Evolutionary conservation across 2,888 invertebrate genomes (phyloP), one percentile per base, ranked within the genome.

Genomic region (Caenorhabditis becei): DNA sequence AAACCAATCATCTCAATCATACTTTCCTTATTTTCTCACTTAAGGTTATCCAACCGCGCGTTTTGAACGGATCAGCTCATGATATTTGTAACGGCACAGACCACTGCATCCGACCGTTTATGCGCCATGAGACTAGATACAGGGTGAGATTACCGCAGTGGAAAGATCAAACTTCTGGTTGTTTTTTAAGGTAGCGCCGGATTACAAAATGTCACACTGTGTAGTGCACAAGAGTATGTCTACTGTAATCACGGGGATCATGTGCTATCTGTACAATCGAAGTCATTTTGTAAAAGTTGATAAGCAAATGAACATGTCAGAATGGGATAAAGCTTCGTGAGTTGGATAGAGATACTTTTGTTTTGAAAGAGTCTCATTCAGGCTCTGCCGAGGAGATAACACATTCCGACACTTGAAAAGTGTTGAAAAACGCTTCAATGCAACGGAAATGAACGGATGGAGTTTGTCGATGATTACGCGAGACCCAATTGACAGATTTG

Each of bases 141-240:
- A 74, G 80, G 28, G 88, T 87, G 41, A 72, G 75, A 54, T 28
- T 49, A 47, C 14, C 41, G 24, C 53, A 59, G 41, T 37, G 18
- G 10, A 59, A 11, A 2, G 23, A 72, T 54, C 47, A 32, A 14
- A 66, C 18, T 58, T 58, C 11, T 24, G 77, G 37, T 20, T n/a
- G 5, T 3, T 0, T 32, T 77, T 83, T 26, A 53, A 87, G 87
- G 74, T 80, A 10, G 82, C 87, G 4, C 80, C 82, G 49, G 77
- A 83, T 59, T 86, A 88, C 72, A 88, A 86, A 47, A 83, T 87
- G 72, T 63, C 80, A 8, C 77, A 82, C 28, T 89, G 89, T 56
- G 72, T 87, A n/a, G 87, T 88, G 16, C 88, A 89, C 58, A 87
- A 89, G 59, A 85, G 83, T 51, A 89, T 88, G 87, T 87, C 87